Evolutionary conservation across 2,888 invertebrate genomes (phyloP).

Genomic region (Apodemia hepburni): DNA sequence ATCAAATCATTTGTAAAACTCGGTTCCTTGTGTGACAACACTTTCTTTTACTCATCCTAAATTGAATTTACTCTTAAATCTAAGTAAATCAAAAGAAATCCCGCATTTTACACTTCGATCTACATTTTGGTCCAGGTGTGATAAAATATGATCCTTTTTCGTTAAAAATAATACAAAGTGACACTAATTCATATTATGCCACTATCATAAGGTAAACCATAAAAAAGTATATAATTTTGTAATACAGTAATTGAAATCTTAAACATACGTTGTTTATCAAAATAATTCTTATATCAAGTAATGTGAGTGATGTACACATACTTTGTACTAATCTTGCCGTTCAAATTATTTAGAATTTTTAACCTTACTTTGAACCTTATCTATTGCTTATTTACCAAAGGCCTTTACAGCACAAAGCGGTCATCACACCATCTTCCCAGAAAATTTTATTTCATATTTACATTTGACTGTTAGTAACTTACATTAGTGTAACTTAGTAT

Average conservation of each 20-base stretch:
- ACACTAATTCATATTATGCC: conserved; percentile 9
- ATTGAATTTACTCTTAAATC: conserved; percentile 14
- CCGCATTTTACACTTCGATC: conserved; percentile 13
- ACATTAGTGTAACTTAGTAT: neutral
- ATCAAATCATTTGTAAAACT: neutral
- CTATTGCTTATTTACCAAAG: conserved; percentile 46
- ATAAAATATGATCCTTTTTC: conserved; percentile 26
- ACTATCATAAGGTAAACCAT: conserved; percentile 12
- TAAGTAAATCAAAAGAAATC: conserved; percentile 10
- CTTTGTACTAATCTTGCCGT: conserved; percentile 70
- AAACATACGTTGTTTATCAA: conserved; percentile 58
- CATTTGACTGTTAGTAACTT: conserved; percentile 10
- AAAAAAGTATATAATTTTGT: conserved; percentile 7
- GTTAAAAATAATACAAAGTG: conserved; percentile 20
- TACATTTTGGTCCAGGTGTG: conserved; percentile 32
- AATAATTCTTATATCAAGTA: conserved; percentile 47
- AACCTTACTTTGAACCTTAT: conserved; percentile 55
- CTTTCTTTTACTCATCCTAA: conserved; percentile 6
- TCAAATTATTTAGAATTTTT: conserved; percentile 46
- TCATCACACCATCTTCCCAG: conserved; percentile 2
- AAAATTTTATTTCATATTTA: conserved; percentile 10
- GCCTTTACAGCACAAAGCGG: conserved; percentile 26
- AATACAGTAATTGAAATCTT: neutral
- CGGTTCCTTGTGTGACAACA: neutral
- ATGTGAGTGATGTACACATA: conserved; percentile 44